Conservation (phyloP, 2,797 vertebrate genomes). For the Alexandromys oeconomus region DNA sequence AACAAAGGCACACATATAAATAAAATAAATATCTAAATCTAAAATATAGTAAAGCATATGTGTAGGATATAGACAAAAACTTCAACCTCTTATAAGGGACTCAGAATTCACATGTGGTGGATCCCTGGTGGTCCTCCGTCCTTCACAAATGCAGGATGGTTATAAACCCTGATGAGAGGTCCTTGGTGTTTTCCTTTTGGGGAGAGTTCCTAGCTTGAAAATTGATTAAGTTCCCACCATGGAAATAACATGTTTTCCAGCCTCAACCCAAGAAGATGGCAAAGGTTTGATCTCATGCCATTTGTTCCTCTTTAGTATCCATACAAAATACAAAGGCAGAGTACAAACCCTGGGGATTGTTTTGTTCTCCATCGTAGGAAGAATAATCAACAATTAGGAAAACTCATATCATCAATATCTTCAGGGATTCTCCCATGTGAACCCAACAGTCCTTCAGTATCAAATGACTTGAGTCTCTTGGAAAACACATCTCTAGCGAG, state of each 20-base stretch:
- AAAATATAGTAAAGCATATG: background rate
- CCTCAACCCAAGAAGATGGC: background rate
- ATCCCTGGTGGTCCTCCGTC: background rate
- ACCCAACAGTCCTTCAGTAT: background rate
- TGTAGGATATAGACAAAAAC: background rate
- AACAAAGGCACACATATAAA: background rate
- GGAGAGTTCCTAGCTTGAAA: conserved; percentile 28
- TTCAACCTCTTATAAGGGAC: background rate
- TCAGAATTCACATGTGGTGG: background rate
- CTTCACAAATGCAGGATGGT: background rate
- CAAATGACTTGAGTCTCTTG: background rate
- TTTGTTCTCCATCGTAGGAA: background rate
- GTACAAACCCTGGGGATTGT: background rate
- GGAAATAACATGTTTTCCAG: background rate
- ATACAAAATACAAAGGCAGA: background rate
- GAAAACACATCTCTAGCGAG: background rate
- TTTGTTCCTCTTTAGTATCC: background rate
- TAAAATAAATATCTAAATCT: background rate
- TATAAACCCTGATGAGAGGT: background rate
- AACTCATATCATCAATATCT: background rate
- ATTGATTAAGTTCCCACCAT: background rate
- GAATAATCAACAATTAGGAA: background rate
- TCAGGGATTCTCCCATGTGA: background rate
- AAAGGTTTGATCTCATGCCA: background rate
- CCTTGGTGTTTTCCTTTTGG: background rate